A percentile compares a stretch with the other conserved stretches of the same genome.
phyloP scores from a whole-genome alignment of 2,113 vertebrate genomes.

The Aptenodytes patagonicus region DNA sequence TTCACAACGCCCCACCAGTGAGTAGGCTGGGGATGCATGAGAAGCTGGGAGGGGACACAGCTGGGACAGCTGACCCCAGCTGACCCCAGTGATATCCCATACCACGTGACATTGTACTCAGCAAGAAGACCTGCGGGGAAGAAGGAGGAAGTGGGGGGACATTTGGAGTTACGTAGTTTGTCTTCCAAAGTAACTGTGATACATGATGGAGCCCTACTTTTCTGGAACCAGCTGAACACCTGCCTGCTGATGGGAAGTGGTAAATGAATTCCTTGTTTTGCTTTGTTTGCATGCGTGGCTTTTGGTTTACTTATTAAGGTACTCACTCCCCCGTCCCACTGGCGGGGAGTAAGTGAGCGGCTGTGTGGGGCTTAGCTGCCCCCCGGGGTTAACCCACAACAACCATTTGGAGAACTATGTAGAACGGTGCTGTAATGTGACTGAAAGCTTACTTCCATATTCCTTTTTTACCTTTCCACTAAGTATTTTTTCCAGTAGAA shows the following conservation, averaged over 20 bases:
- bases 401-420: not conserved
- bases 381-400: not conserved
- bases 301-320: not conserved
- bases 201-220: not conserved
- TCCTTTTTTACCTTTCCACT: not conserved
- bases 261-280: too few species aligned
- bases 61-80: not conserved
- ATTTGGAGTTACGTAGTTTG: not conserved
- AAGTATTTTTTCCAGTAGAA: not conserved
- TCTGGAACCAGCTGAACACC: not conserved
- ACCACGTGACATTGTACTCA: not conserved
- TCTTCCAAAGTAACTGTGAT: not conserved
- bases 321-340: not conserved
- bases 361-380: not conserved
- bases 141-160: not conserved
- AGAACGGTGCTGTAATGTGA: not conserved
- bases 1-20: fast-evolving
- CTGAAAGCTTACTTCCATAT: not conserved
- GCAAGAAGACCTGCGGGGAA: not conserved
- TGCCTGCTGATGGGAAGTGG: too few species aligned
- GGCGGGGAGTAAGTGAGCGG: fast-evolving
- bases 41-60: not conserved
- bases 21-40: not conserved
- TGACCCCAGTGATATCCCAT: not conserved
- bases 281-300: not conserved